Base-by-base conservation (phyloP, 1,140 invertebrate species). In the Drosophila ohnishii region DNA sequence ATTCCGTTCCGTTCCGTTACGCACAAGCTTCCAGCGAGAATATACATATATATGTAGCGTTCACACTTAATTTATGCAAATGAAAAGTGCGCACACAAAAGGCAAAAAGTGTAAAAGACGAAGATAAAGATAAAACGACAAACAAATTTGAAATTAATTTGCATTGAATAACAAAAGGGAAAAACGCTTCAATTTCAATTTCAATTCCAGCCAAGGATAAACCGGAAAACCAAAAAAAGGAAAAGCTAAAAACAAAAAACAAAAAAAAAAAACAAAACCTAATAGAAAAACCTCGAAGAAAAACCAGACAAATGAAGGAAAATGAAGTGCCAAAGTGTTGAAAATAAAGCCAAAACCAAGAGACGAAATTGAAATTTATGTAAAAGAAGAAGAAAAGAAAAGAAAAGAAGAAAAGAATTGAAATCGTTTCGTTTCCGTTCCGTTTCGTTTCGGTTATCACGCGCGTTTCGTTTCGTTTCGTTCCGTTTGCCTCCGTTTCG, bases 311-410 rank as follows among this genome's bases (percentile, higher is more conserved):
- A 71, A 71, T 71, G 44, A 65, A 60, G 42, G 39, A 86, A 87
- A 86, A 87, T 87, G 75, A 87, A 87, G 83, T 86, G 83, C 53
- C 77, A 87, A 87, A 79, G 80, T 78, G 80, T 81, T 72, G 42
- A 79, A 82, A 80, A 63, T 58, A 80, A 67, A 75, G 59, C 44
- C 22, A 76, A 67, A 61, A 28, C 47, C 37, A 65, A 80, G 44
- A 74, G 51, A 65, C 37, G 57, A 63, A 44, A 50, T 34, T 60
- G 34, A 79, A 60, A 63, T 40, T 30, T 19, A 19, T 51, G 25
- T 53, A 42, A 22, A 50, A 35, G 40, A 19, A 37, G 2, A 7
- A 34, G 9, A 32, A 57, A 14, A 63, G 13, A 35, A 28, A 40
- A 44, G 22, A 34, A 14, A 51, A 22, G 25, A 40, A 44, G 22